phyloP scores from a whole-genome alignment of 1,140 invertebrate genomes.

The Callitettix versicolor region DNA sequence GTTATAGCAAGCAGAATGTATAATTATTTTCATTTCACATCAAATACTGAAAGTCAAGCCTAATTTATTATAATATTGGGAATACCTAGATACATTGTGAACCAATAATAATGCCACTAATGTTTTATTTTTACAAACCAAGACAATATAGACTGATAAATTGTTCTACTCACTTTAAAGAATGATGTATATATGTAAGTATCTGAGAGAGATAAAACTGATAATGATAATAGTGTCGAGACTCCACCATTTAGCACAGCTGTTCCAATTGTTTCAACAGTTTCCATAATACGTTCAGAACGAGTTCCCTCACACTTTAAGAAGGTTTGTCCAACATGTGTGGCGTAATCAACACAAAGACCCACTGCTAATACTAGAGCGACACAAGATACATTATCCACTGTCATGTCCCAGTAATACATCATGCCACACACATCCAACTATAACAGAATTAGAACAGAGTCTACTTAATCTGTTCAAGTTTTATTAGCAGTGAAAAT shows the following conservation, averaged over 20 bases:
- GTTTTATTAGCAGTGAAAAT: not conserved
- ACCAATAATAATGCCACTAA: no score
- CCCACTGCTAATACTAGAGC: constrained; percentile 74
- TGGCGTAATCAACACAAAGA: constrained; percentile 79
- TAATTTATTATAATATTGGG: no score
- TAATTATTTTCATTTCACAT: no score
- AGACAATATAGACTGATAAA: no score
- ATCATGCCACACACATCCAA: constrained; percentile 71
- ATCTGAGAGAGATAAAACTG: constrained; percentile 55
- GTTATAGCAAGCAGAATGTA: no score
- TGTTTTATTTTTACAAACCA: no score
- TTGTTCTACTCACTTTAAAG: constrained; percentile 58
- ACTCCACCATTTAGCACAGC: constrained; percentile 72
- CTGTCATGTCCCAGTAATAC: constrained; percentile 71
- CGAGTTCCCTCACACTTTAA: constrained; percentile 45
- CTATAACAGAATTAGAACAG: constrained; percentile 20
- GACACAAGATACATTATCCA: constrained; percentile 79
- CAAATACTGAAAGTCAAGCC: no score
- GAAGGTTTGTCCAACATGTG: constrained; percentile 79
- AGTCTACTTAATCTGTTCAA: not conserved
- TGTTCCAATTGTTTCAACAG: constrained; percentile 63
- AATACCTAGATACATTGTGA: no score
- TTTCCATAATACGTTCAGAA: constrained; percentile 48
- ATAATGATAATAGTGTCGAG: constrained; percentile 66
- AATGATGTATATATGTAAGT: constrained; percentile 74